Base-by-base conservation (phyloP, 2,797 vertebrate species). In the Cyprinodon diabolis region DNA sequence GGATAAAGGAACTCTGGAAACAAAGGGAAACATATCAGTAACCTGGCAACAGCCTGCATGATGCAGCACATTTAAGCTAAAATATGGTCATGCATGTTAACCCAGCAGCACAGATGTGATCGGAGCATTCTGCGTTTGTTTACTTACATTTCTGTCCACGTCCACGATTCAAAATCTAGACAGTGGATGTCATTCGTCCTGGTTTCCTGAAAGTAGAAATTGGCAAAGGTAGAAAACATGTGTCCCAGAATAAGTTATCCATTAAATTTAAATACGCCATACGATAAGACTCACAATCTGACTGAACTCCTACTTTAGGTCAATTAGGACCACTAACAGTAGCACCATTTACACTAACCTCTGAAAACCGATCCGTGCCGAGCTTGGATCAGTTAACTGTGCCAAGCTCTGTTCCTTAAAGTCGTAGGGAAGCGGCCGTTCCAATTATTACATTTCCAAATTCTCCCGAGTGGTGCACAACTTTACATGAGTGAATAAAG, bases 161-260 rank as follows among this genome's bases (percentile, higher is more conserved):
- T 95, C 97, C 96, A 97, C 2, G 96, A 93, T 72, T 97, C 94
- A 80, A 99, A 92, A 85, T 98, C 96, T 73, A 99, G 90, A 90
- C 92, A 97, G 90, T 97, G 95, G 85, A 98, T 91, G 85, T 98
- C 97, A 91, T 91, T 96, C 83, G 95, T 97, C 81, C 98, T 95
- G 35, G 96, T 96, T 95, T 98, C 96, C 98, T 99, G 92, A 52
- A 93, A 92, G 75, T 3, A 45, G 66, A 78, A 84, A 76, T 81
- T 6, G 56, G 19, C 2, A 45, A 0, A 67, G 40, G 4, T 70
- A 21, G 56, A 10, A 6, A 9, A 9, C 10, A 1, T 11, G 4
- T 49, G 40, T 62, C 6, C 55, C 30, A 37, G 12, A 48, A n/a
- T 7, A 58, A 14, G 13, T 14, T 15, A 7, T 30, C 25, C 12